Evolutionary conservation across 2,113 vertebrate genomes (phyloP).

Genomic region (Pseudonaja textilis): DNA sequence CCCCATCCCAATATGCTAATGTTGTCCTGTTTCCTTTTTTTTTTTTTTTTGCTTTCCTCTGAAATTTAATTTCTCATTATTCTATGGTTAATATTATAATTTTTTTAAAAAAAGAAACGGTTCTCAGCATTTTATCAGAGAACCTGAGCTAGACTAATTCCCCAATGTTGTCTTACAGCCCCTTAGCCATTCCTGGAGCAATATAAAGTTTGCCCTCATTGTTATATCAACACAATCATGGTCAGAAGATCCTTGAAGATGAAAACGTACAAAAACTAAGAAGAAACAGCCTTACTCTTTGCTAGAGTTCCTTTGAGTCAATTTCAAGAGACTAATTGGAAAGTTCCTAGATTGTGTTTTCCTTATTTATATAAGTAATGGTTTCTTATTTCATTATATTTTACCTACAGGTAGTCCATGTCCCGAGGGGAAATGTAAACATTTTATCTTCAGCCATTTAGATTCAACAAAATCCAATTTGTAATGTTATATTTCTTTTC

Average conservation of each 20-base stretch:
- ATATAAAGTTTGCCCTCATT: neutral
- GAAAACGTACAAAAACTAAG: neutral
- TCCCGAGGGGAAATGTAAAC: neutral
- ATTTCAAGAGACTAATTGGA: neutral
- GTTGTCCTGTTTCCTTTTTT: neutral
- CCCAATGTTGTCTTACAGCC: neutral
- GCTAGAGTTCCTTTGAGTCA: neutral
- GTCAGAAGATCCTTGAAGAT: neutral
- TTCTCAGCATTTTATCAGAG: neutral
- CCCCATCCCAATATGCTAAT: neutral
- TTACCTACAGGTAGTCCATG: neutral
- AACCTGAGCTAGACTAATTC: neutral
- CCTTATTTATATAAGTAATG: neutral
- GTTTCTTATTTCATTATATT: neutral
- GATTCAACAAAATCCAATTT: neutral
- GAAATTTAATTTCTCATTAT: neutral
- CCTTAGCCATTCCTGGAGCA: neutral
- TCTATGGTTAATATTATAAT: neutral
- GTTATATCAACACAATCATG: neutral
- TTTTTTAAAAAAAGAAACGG: neutral
- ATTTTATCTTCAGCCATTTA: neutral
- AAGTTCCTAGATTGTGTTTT: neutral
- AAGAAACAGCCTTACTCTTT: neutral
- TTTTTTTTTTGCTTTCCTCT: neutral
- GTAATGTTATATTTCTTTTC: neutral